phyloP scores from a whole-genome alignment of 1,140 invertebrate species.

The Caerostris darwini region DNA sequence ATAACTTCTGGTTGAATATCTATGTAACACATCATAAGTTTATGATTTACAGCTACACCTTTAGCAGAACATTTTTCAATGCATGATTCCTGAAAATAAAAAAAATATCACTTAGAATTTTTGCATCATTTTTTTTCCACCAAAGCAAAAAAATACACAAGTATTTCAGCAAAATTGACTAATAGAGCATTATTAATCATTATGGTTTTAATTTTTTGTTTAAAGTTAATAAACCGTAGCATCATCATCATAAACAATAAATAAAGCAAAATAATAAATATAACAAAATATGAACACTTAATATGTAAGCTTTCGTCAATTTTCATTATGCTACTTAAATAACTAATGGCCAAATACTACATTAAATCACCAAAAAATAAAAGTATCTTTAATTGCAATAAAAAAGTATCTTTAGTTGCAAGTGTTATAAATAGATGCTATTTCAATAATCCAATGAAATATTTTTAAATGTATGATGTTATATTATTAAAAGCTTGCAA shows the following conservation, averaged over 20 bases:
- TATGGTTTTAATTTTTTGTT: neutral
- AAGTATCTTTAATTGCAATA: too few relatives aligned
- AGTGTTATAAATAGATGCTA: too few relatives aligned
- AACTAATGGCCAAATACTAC: too few relatives aligned
- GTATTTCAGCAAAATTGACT: neutral
- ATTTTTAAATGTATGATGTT: too few relatives aligned
- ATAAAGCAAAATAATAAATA: neutral
- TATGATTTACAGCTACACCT: slow-evolving; percentile 82
- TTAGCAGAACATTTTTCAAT: slow-evolving; percentile 73
- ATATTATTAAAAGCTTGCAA: too few relatives aligned
- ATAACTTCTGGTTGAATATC: slow-evolving; percentile 84
- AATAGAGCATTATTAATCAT: too few relatives aligned
- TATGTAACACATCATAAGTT: slow-evolving; percentile 84
- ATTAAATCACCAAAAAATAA: too few relatives aligned
- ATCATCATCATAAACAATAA: neutral
- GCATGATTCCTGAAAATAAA: slow-evolving; percentile 74
- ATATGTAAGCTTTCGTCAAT: too few relatives aligned
- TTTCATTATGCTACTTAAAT: too few relatives aligned
- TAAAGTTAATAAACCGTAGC: neutral
- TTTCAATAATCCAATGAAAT: too few relatives aligned
- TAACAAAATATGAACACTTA: neutral
- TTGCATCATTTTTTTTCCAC: neutral
- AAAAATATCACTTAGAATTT: neutral
- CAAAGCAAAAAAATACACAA: neutral
- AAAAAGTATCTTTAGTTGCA: too few relatives aligned